Conservation (phyloP, 1,140 invertebrate species). For the Zaprionus gabonicus region DNA sequence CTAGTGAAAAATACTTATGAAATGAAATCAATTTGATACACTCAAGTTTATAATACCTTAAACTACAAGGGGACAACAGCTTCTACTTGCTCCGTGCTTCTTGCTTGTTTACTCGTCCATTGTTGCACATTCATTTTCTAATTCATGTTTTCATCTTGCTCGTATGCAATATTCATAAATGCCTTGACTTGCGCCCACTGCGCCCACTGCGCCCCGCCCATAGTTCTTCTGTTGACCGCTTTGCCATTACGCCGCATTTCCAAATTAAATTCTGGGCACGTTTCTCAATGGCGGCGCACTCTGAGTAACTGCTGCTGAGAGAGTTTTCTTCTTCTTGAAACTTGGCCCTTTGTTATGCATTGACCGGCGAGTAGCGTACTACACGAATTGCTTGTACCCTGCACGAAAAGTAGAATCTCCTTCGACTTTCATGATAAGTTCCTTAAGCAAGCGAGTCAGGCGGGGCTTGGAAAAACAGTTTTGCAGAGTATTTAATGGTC, state of each 20-base stretch:
- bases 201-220: neutral
- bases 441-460: too few species aligned
- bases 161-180: conserved; percentile 67
- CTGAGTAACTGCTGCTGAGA: conserved; percentile 22
- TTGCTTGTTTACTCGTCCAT: conserved; percentile 6
- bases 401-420: neutral
- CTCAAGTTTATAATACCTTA: too few species aligned
- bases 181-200: conserved; percentile 12
- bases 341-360: conserved; percentile 53
- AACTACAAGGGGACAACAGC: too few species aligned
- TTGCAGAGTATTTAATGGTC: conserved; percentile 1
- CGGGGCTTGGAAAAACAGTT: neutral
- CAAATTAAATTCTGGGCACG: conserved; percentile 78
- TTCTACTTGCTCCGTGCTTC: too few species aligned
- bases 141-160: conserved; percentile 38
- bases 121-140: conserved; percentile 30
- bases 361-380: conserved; percentile 25
- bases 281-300: conserved; percentile 52
- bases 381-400: conserved; percentile 16
- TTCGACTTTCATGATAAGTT: too few species aligned
- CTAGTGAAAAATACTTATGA: too few species aligned
- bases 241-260: conserved; percentile 55
- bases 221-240: neutral
- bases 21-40: too few species aligned
- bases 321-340: conserved; percentile 20